phyloP scores from a whole-genome alignment of 1,140 invertebrate species.

The Sitophilus oryzae region DNA sequence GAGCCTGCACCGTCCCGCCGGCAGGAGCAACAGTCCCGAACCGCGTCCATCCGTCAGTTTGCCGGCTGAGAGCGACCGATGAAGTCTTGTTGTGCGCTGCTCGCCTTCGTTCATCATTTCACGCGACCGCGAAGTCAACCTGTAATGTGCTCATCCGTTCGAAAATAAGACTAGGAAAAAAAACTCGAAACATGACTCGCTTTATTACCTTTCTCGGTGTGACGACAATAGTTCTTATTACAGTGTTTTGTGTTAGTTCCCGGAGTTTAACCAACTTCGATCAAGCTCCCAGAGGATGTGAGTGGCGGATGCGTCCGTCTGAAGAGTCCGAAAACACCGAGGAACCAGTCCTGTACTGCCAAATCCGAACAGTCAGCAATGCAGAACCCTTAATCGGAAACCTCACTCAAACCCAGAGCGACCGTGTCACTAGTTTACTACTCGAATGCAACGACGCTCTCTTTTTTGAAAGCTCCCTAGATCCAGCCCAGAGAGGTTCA shows the following conservation, averaged over 20 bases:
- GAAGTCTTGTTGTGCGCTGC: slow-evolving; percentile 3
- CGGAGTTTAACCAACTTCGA: slow-evolving; percentile 42
- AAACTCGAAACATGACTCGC: no score
- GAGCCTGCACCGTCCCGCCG: slow-evolving; percentile 32
- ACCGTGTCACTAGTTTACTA: slow-evolving; percentile 60
- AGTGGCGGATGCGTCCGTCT: slow-evolving; percentile 56
- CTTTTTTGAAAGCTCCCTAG: slow-evolving; percentile 69
- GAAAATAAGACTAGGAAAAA: no score
- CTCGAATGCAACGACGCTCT: slow-evolving; percentile 74
- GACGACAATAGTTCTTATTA: slow-evolving; percentile 19
- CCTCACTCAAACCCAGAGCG: slow-evolving; percentile 56
- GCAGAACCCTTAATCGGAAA: slow-evolving; percentile 64
- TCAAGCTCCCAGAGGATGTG: slow-evolving; percentile 59
- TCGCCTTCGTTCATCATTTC: neutral
- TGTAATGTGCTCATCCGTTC: no score
- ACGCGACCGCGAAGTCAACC: neutral
- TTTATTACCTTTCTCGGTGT: no score
- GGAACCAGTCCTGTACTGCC: slow-evolving; percentile 56
- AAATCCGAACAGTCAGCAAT: slow-evolving; percentile 63
- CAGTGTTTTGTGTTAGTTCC: slow-evolving; percentile 27
- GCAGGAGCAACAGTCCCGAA: slow-evolving; percentile 34
- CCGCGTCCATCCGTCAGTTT: slow-evolving; percentile 23
- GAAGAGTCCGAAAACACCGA: slow-evolving; percentile 49
- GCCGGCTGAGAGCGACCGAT: slow-evolving; percentile 1
- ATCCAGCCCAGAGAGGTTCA: slow-evolving; percentile 51